Evolutionary conservation across 2,113 vertebrate species (phyloP), one percentile per base, ranked within the genome.

Genomic region (Sander lucioperca): DNA sequence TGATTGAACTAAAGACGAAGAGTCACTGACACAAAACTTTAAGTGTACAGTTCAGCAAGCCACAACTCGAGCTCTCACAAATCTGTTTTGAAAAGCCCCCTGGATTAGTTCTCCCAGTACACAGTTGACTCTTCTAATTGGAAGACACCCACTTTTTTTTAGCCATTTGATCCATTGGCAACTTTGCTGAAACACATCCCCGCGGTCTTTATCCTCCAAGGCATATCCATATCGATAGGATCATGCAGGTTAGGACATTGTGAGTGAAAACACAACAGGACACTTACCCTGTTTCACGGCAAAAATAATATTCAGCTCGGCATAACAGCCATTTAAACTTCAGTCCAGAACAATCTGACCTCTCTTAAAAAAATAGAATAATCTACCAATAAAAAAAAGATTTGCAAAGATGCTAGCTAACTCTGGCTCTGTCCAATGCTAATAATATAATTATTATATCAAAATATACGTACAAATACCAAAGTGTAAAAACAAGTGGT

Each of bases 121-220:
- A 90, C 80, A 81, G 79, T 79, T 90, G 89, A 86, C 89, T 88
- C 83, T 91, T 91, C 80, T 93, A 94, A 93, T 93, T 94, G 93
- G 91, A 90, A 69, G 57, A 82, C 89, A 87, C 82, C 79, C 79
- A 80, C 80, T 84, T 86, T 83, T 86, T 83, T 92, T 89, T 85
- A 62, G 72, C 75, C 50, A 74, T 83, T 82, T 87, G 86, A 92
- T 88, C 90, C 89, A 71, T 87, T 83, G 91, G 79, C 82, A 88
- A 88, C 88, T 90, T 92, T 81, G 76, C 57, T 77, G 84, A 86
- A 88, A 86, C 53, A 79, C 68, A 74, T 73, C 74, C 47, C 19
- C 76, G 68, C 88, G 89, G 86, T 91, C 86, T 83, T 86, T 84
- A 63, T 85, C 80, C 88, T 80, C 72, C 27, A n/a, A 79, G 77